Evolutionary conservation across 2,888 invertebrate genomes (phyloP), one percentile per base, ranked within the genome.

Genomic region (Eremobia ochroleuca): DNA sequence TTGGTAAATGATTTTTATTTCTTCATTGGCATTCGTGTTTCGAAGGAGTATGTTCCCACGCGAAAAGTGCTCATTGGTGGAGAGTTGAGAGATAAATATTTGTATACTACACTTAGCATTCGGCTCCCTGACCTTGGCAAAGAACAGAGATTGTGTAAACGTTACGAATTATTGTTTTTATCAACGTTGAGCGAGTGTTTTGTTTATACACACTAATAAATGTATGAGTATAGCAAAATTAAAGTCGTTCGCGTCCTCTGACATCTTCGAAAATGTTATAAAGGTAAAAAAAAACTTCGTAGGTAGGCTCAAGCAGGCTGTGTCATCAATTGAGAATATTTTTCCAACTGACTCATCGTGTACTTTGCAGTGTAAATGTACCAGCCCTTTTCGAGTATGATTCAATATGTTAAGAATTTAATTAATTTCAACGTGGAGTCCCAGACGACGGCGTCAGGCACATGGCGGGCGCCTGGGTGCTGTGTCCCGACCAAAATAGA

Each of bases 31-130:
- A 76, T 81, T 66, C 73, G 79, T 87, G 80, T 82, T 75, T 70
- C 79, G 82, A 84, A 78, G 85, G 82, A 85, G 77, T 86, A 87
- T 87, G 92, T 96, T 96, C 96, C 96, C 96, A 96, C 96, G 96
- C 94, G 93, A 94, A 95, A 94, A 92, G 90, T 92, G 83, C 86
- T 91, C 89, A 90, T 91, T 92, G 91, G 94, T 94, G 94, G 94
- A 93, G 94, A 96, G 94, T 95, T 94, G 91, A 82, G 92, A 95
- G 94, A 95, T 95, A 95, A 96, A 96, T 96, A 96, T 96, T 96
- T 95, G 95, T 96, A 93, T 92, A 94, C 91, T 91, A 86, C 89
- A 88, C 89, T 90, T 87, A 90, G 90, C 87, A 90, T 74, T 90
- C 88, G 92, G 92, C 81, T 87, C 91, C 92, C 90, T 92, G 94